Percentiles rank a stretch among this genome's conserved stretches.
Conservation (phyloP, 1,140 invertebrate species). For the Trichonephila clavata region DNA sequence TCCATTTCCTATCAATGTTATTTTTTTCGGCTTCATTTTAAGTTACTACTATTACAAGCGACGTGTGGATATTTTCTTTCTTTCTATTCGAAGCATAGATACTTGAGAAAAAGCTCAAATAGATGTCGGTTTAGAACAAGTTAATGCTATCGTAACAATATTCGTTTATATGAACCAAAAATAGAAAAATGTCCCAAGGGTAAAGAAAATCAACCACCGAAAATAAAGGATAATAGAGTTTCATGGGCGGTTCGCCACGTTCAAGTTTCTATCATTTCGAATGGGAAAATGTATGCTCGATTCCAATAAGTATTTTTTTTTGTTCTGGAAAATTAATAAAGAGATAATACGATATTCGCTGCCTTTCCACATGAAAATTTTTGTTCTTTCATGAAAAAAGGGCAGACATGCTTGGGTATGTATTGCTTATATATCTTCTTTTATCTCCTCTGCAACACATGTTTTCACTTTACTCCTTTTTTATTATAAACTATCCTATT, state of each 20-base stretch:
- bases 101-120: slow-evolving; percentile 26
- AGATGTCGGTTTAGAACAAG: slow-evolving; percentile 57
- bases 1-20: slow-evolving; percentile 72
- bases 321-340: slow-evolving; percentile 22
- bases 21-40: slow-evolving; percentile 70
- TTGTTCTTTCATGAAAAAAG: background rate
- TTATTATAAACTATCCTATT: background rate
- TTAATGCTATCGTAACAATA: slow-evolving; percentile 63
- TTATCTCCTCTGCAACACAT: background rate
- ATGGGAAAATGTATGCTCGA: background rate
- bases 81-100: background rate
- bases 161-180: slow-evolving; percentile 66
- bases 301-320: slow-evolving; percentile 16
- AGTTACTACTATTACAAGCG: slow-evolving; percentile 56
- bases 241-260: background rate
- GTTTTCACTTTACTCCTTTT: background rate
- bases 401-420: background rate
- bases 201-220: slow-evolving; percentile 54
- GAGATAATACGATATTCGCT: background rate
- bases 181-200: slow-evolving; percentile 64
- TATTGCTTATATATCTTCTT: background rate
- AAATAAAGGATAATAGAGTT: slow-evolving; percentile 63
- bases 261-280: slow-evolving; percentile 18
- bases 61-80: slow-evolving; percentile 45
- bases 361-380: background rate